These are phyloP conservation scores for Drosophila repletoides DNA, from an alignment of 1,140 invertebrate species.

Conservation along the genomic window DNA sequence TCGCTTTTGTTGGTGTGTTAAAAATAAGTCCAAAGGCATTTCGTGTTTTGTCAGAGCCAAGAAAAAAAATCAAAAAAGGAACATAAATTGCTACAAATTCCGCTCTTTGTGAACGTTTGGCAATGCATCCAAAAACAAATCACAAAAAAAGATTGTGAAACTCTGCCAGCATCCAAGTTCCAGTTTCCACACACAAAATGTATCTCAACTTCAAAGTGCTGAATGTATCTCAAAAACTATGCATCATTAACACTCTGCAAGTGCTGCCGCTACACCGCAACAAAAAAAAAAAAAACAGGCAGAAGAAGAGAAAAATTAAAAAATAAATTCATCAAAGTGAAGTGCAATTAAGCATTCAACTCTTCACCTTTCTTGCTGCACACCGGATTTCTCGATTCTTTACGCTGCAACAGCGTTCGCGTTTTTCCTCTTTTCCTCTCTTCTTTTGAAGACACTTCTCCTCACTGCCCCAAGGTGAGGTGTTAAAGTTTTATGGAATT, in stretches of 20 bases:
- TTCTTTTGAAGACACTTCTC: slow-evolving; percentile 36
- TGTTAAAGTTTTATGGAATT: slow-evolving; percentile 70
- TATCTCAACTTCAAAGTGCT: slow-evolving; percentile 12
- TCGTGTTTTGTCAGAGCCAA: slow-evolving; percentile 37
- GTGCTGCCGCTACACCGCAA: slow-evolving; percentile 2
- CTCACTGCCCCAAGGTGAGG: slow-evolving; percentile 48
- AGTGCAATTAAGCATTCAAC: slow-evolving; percentile 54
- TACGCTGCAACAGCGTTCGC: not conserved
- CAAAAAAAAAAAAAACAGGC: too few species aligned
- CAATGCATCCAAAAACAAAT: slow-evolving; percentile 14
- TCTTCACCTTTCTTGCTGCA: slow-evolving; percentile 8
- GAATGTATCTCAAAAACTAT: slow-evolving; percentile 22
- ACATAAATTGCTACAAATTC: slow-evolving; percentile 34
- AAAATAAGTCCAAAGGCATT: slow-evolving; percentile 61
- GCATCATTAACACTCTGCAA: slow-evolving; percentile 40
- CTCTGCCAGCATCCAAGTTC: not conserved
- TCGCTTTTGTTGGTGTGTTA: slow-evolving; percentile 46
- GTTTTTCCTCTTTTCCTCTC: not conserved
- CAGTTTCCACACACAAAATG: slow-evolving; percentile 4
- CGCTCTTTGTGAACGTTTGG: slow-evolving; percentile 13
- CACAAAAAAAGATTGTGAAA: slow-evolving; percentile 16
- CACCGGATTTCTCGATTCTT: slow-evolving; percentile 24
- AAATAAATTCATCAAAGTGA: slow-evolving; percentile 55
- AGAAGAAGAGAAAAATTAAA: too few species aligned
- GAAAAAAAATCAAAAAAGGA: slow-evolving; percentile 19